Evolutionary conservation across 2,113 vertebrate species (phyloP).

Genomic region (Phrynosoma blainvillii): DNA sequence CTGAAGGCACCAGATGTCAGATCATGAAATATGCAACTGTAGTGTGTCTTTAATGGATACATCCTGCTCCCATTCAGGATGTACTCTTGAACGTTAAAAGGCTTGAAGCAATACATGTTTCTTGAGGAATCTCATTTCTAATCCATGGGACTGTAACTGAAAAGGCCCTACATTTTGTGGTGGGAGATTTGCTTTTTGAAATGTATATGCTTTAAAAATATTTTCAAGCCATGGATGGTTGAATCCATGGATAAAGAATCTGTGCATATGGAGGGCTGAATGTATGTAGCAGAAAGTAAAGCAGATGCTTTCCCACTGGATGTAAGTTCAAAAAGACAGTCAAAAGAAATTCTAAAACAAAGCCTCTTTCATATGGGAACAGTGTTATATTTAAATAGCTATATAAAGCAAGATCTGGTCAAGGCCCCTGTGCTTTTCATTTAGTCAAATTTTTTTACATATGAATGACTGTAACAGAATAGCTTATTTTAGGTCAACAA

Average conservation of each 20-base stretch:
- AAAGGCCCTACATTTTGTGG: background rate
- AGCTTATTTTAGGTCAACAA: conserved; percentile 26
- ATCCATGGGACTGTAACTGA: background rate
- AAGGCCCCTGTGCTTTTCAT: background rate
- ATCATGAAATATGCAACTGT: background rate
- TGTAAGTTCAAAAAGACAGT: background rate
- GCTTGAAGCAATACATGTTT: background rate
- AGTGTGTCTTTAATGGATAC: no score
- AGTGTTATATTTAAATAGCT: background rate
- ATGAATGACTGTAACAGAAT: background rate
- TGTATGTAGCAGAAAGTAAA: no score
- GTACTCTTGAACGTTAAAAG: background rate
- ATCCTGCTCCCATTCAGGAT: no score
- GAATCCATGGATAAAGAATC: no score
- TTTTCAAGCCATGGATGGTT: no score
- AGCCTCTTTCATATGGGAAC: background rate
- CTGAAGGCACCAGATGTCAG: background rate
- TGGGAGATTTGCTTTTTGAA: no score
- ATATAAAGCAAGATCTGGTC: no score
- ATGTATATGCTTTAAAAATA: no score
- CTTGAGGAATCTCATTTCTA: background rate
- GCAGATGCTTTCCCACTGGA: background rate
- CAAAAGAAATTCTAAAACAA: background rate
- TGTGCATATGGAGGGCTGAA: no score
- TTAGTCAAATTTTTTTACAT: background rate